phyloP scores from a whole-genome alignment of 2,888 invertebrate genomes.

The Drosophila mimica region DNA sequence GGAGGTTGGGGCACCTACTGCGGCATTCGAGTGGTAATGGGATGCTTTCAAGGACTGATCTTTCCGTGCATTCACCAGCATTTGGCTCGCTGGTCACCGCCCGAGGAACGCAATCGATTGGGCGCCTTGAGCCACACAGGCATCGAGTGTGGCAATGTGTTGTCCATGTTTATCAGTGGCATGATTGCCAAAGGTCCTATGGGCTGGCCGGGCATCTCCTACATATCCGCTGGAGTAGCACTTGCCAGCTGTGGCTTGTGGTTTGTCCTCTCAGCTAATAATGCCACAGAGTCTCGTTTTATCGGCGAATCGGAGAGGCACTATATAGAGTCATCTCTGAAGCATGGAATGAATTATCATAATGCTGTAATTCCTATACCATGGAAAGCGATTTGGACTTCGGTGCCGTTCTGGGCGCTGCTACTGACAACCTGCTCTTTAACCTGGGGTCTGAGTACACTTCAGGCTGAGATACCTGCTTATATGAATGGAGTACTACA shows the following conservation, averaged over 20 bases:
- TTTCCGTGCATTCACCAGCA: constrained; percentile 88
- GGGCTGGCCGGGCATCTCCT: constrained; percentile 89
- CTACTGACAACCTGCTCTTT: constrained; percentile 87
- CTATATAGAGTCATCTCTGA: constrained; percentile 86
- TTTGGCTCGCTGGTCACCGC: constrained; percentile 89
- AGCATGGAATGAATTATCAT: constrained; percentile 59
- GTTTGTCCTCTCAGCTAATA: constrained; percentile 86
- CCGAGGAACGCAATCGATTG: constrained; percentile 87
- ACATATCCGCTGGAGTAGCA: constrained; percentile 86
- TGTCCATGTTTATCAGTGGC: constrained; percentile 88
- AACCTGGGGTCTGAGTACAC: constrained; percentile 90
- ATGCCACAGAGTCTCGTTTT: constrained; percentile 86
- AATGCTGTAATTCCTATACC: constrained; percentile 85
- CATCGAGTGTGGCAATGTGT: constrained; percentile 88
- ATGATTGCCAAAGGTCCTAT: constrained; percentile 86
- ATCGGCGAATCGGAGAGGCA: constrained; percentile 86
- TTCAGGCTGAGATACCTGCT: constrained; percentile 89
- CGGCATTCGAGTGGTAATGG: constrained; percentile 87
- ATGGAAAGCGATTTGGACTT: constrained; percentile 88
- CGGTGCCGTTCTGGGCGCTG: constrained; percentile 87
- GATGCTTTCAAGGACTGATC: constrained; percentile 88
- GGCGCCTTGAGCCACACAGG: constrained; percentile 87
- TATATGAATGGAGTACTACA: constrained; percentile 88
- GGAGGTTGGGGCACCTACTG: constrained; percentile 88
- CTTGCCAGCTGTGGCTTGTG: constrained; percentile 86